These are phyloP conservation scores for Rhodophaea formosa DNA, from an alignment of 2,888 invertebrate species.

Conservation along the genomic window DNA sequence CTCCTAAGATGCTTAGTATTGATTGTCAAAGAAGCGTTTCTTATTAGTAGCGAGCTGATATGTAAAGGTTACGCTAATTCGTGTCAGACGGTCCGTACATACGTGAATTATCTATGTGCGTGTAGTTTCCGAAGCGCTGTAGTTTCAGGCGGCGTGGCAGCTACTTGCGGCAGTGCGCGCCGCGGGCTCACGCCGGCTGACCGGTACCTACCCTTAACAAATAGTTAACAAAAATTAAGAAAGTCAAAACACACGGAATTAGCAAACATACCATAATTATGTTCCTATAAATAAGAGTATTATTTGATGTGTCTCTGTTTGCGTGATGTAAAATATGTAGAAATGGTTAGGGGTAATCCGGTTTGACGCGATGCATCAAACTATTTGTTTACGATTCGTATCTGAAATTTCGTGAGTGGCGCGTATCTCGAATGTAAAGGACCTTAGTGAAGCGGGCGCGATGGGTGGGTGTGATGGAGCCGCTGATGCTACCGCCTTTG, in stretches of 20 bases:
- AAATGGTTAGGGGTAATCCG: not conserved
- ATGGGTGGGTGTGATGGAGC: slow-evolving; percentile 73
- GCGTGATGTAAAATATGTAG: not conserved
- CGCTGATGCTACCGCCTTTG: slow-evolving; percentile 69
- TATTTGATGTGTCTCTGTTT: not conserved
- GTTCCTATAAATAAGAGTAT: not conserved
- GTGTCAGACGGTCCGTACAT: not conserved
- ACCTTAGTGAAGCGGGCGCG: slow-evolving; percentile 45
- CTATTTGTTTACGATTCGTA: not conserved
- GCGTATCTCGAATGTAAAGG: slow-evolving; percentile 37
- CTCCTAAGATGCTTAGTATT: not conserved
- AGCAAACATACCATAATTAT: not conserved
- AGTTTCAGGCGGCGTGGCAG: slow-evolving; percentile 22
- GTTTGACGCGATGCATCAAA: not conserved
- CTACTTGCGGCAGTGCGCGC: slow-evolving; percentile 50
- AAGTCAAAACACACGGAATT: not conserved
- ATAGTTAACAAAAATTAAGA: not conserved
- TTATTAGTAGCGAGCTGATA: not conserved
- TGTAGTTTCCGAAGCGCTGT: slow-evolving; percentile 26
- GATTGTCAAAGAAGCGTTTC: not conserved
- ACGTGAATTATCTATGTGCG: slow-evolving; percentile 3
- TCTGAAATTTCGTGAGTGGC: slow-evolving; percentile 33
- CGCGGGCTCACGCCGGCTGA: slow-evolving; percentile 32
- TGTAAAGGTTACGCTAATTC: not conserved
- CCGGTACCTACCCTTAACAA: slow-evolving; percentile 25